Base-by-base conservation (phyloP, 2,113 vertebrate species). In the Actenoides lindsayi region DNA sequence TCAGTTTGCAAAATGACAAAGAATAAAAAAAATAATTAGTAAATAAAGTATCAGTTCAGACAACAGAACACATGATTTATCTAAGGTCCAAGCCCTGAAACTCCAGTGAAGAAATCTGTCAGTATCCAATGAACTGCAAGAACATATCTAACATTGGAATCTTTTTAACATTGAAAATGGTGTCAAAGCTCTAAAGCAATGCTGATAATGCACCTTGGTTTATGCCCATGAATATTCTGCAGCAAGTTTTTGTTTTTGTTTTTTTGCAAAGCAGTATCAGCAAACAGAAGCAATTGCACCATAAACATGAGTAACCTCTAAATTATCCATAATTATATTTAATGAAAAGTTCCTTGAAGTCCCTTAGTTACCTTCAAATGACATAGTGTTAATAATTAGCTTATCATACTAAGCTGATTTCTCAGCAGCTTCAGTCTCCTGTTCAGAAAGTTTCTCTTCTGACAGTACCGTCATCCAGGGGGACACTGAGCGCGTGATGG, bases 391-490 rank as follows among this genome's bases (percentile, higher is more conserved):
- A 92, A 78, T 96, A 96, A 80, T 94, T 77, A 75, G 94, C 91
- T 83, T 65, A 57, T 94, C 92, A 9, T 8, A 74, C 98, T 99
- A 99, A 97, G 99, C 99, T 27, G 99, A 98, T 85, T 99, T 99
- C 97, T 99, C 98, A 3, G 99, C 98, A 0, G 98, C 99, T 94
- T 99, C 99, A 2, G 98, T 99, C 98, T 99, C 99, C 98, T 99
- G 99, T 93, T 99, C 99, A 6, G 99, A 99, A 64, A 99, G 97
- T 97, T 99, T 99, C 97, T 99, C 99, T 91, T 99, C 99, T 1
- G 99, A 99, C 97, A 99, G 98, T 74, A 99, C 98, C 5, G 99
- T 99, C 99, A 99, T 98, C 99, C 99, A 99, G 0, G 99, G 99
- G 3, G 99, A 99, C 64, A 99, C 99, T 0, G 99, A 99, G 94